These are phyloP conservation scores for Eupleurogrammus muticus DNA, from an alignment of 2,797 vertebrate species.

Conservation along the genomic window DNA sequence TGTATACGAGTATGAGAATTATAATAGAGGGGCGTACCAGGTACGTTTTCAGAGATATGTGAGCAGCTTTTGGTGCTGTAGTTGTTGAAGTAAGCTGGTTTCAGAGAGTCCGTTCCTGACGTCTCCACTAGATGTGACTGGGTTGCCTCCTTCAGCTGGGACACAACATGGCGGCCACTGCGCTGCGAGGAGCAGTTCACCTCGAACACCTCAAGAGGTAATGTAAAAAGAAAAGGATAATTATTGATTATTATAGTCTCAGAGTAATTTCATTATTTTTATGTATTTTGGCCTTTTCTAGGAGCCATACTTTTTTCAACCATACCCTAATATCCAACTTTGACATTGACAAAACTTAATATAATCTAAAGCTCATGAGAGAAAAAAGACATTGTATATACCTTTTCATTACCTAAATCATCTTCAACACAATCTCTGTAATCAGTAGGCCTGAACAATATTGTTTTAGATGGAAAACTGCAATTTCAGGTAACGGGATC, in stretches of 20 bases:
- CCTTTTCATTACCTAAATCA: no score
- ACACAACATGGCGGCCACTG: slow-evolving; percentile 89
- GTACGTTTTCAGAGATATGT: slow-evolving; percentile 71
- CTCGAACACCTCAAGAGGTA: slow-evolving; percentile 90
- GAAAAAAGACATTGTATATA: not conserved
- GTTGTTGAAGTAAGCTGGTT: slow-evolving; percentile 89
- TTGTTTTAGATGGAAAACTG: no score
- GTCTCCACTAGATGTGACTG: slow-evolving; percentile 95
- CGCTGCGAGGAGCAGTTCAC: slow-evolving; percentile 95
- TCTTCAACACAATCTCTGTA: no score
- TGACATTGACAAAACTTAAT: no score
- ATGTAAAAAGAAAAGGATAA: not conserved
- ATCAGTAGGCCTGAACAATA: no score
- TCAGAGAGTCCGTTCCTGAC: slow-evolving; percentile 84
- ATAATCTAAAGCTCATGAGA: not conserved
- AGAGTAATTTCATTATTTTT: no score
- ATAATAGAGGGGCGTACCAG: slow-evolving; percentile 75
- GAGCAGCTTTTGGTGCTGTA: slow-evolving; percentile 58
- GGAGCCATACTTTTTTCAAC: not conserved
- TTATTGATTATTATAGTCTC: not conserved
- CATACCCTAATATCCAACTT: not conserved
- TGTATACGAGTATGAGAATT: not conserved
- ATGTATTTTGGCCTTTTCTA: not conserved
- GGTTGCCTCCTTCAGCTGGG: slow-evolving; percentile 94
- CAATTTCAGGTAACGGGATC: no score